Percentiles rank a stretch among this genome's conserved stretches.
Conservation (phyloP, 1,140 invertebrate species). For the Euura lappo region DNA sequence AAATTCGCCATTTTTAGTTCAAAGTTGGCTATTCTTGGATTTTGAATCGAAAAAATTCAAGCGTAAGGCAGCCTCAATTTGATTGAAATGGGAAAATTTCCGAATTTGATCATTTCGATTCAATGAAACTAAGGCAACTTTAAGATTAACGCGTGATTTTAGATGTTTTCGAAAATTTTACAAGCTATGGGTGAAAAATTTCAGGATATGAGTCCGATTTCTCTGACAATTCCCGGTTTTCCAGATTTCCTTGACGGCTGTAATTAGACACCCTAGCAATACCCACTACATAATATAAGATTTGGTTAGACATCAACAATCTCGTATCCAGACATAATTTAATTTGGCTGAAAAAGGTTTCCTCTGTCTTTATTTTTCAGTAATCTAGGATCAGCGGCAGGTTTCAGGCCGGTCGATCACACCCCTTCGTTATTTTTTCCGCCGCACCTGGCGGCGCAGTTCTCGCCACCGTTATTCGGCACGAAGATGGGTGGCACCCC, state of each 20-base stretch:
- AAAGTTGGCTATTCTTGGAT: too few relatives aligned
- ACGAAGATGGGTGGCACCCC: conserved; percentile 50
- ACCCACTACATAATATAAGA: too few relatives aligned
- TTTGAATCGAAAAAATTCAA: too few relatives aligned
- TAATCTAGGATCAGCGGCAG: conserved; percentile 67
- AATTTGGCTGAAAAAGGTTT: conserved; percentile 9
- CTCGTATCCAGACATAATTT: conserved; percentile 7
- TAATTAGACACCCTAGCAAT: too few relatives aligned
- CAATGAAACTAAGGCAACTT: neutral
- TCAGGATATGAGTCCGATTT: neutral
- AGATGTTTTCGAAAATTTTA: neutral
- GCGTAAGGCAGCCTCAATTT: too few relatives aligned
- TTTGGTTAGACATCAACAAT: neutral
- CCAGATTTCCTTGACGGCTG: too few relatives aligned
- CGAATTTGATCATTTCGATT: too few relatives aligned
- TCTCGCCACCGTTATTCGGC: conserved; percentile 81
- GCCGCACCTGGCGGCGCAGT: conserved; percentile 77
- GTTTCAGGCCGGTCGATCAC: conserved; percentile 63
- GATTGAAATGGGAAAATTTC: too few relatives aligned
- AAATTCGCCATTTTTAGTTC: too few relatives aligned
- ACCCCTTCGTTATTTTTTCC: conserved; percentile 78
- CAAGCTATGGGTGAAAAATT: neutral
- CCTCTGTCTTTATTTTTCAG: conserved; percentile 51
- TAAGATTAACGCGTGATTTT: too few relatives aligned
- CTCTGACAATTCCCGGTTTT: neutral